Evolutionary conservation across 2,888 invertebrate species (phyloP), one percentile per base, ranked within the genome.

Genomic region (Nomada flava): DNA sequence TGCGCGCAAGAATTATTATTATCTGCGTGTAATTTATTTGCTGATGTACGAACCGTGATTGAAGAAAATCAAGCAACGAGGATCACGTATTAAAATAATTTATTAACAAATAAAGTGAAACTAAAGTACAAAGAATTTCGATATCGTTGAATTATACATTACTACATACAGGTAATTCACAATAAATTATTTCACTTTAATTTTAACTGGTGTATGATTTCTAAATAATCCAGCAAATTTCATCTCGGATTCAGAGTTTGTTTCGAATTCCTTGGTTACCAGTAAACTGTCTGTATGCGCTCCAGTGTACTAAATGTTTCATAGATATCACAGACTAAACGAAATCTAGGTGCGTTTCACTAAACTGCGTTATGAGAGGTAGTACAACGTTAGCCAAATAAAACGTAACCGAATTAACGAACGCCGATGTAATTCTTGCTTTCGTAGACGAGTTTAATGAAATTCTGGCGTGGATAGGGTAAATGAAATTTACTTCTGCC

Each of bases 361-460:
- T n/a, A 47, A 47, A n/a, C 15, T 23, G 47, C 47, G 29, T 20
- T 15, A 44, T 11, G 65, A 65, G 50, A 59, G 42, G 50, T 23
- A n/a, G 59, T 65, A 59, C 60, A 52, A 53, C 57, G 57, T 64
- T 44, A 44, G 64, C 55, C 55, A 71, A 63, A 57, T 55, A 53
- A 47, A 69, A 65, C 52, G 69, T 59, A 57, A 64, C 71, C 57
- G 72, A 55, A 64, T 75, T 69, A 84, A 87, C 79, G 76, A 81
- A 82, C 76, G 67, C 13, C 72, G 59, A 71, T 79, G 81, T 79
- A 79, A 82, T 76, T 79, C 74, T 63, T 73, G 55, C 59, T 68
- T 64, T 65, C 70, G 73, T 52, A 67, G 70, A 23, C 29, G 69
- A 59, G 60, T 60, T 88, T 88, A 88, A 88, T 88, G 83, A 86